phyloP scores from a whole-genome alignment of 2,113 vertebrate genomes.

The Zonotrichia leucophrys region DNA sequence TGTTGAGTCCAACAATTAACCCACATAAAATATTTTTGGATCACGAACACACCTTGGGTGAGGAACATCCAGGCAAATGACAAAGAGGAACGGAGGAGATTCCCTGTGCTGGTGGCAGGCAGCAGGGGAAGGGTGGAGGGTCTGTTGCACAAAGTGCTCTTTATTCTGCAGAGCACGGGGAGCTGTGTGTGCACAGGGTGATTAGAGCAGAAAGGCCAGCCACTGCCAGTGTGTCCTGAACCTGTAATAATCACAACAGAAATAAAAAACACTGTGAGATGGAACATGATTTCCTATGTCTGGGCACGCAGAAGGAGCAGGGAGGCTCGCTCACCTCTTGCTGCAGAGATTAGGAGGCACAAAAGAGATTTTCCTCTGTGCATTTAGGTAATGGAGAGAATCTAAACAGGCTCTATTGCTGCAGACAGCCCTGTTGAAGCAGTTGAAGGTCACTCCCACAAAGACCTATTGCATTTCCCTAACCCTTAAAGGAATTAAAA shows the following conservation, averaged over 20 bases:
- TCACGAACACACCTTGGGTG: not conserved
- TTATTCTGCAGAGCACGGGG: not conserved
- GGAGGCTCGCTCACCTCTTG: not conserved
- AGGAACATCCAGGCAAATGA: not conserved
- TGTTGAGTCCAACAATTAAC: accelerated
- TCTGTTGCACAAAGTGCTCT: not conserved
- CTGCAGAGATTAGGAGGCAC: not conserved
- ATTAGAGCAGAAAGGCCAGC: not conserved
- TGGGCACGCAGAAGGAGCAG: not conserved
- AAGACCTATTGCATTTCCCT: not conserved
- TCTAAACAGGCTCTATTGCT: not conserved
- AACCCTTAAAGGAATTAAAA: not conserved
- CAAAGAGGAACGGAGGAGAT: not conserved
- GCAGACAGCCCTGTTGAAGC: not conserved
- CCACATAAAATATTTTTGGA: not conserved
- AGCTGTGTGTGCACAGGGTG: not conserved
- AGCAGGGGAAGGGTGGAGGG: not conserved
- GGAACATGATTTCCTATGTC: not conserved
- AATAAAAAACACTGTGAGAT: not conserved
- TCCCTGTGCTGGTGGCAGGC: not conserved
- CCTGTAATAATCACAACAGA: not conserved
- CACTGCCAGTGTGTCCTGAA: not conserved
- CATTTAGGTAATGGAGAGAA: not conserved
- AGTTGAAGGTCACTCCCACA: not conserved
- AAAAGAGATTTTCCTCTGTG: slow-evolving; percentile 8